These are phyloP conservation scores for Spicauda simplicius DNA, from an alignment of 2,888 invertebrate genomes.

Conservation along the genomic window DNA sequence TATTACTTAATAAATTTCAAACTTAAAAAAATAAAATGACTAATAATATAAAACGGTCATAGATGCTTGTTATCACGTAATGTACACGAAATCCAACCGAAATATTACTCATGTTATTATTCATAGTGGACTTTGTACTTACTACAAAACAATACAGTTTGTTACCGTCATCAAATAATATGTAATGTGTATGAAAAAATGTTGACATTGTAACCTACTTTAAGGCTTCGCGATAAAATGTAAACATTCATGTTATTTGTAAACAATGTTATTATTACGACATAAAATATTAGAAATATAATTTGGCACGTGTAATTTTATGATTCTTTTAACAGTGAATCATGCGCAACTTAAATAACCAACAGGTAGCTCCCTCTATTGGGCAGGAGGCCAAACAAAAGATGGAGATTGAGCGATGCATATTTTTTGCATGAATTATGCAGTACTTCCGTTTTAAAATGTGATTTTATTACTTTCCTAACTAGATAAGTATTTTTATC, in stretches of 20 bases:
- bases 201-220: slow-evolving; percentile 1
- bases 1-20: too few relatives aligned
- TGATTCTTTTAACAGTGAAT: background rate
- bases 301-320: background rate
- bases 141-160: background rate
- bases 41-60: background rate
- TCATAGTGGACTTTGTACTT: background rate
- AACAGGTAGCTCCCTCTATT: background rate
- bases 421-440: too few relatives aligned
- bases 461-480: too few relatives aligned
- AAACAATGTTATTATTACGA: too few relatives aligned
- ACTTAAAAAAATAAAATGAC: background rate
- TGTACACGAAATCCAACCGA: background rate
- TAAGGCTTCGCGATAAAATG: background rate
- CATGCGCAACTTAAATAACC: background rate
- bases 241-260: background rate
- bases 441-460: too few relatives aligned
- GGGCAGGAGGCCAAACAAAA: background rate
- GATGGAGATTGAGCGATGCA: background rate
- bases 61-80: slow-evolving; percentile 3
- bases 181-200: slow-evolving; percentile 1
- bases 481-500: too few relatives aligned
- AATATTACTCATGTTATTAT: background rate
- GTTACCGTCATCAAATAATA: background rate
- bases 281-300: background rate